Evolutionary conservation across 2,113 vertebrate genomes (phyloP), one percentile per base, ranked within the genome.

Genomic region (Myiagra hebetior): DNA sequence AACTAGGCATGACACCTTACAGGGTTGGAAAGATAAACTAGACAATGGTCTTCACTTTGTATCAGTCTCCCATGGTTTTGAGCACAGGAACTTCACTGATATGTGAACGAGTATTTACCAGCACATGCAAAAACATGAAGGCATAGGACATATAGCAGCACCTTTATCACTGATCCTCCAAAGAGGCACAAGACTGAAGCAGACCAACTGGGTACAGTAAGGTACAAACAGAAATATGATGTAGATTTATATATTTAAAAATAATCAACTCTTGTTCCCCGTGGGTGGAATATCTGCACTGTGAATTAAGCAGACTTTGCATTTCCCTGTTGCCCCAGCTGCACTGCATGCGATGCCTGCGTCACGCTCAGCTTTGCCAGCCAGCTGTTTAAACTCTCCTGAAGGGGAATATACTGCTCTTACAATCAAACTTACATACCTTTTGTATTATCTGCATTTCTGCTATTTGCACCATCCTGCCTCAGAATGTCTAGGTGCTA

Each of bases 241-340:
- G 15, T 31, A 89, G 78, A 76, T 87, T 73, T 47, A 86, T 68
- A 21, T 59, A 95, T 94, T 95, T 91, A 49, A 92, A 94, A 83
- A 87, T 50, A 95, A 83, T 64, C 62, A 93, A 76, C 90, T 64
- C 65, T 47, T 33, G 56, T n/a, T 67, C 83, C 26, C 46, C 0
- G 19, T 88, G 79, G 94, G 95, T 92, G 88, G 86, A 88, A 69
- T 88, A 93, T 90, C 82, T 94, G 92, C 95, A 83, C 27, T 76
- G 57, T 73, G 94, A 94, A 94, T 93, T 85, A 92, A 65, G 15
- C 22, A 44, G 67, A 62, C 75, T 91, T 88, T 92, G 88, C 94
- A 90, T 88, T 95, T 95, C 96, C 90, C 85, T 78, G 85, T 93
- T 8, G 57, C 55, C 82, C 35, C 67, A 91, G 88, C 75, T 76